Evolutionary conservation across 2,113 vertebrate genomes (phyloP).

Genomic region (Zapus hudsonius): DNA sequence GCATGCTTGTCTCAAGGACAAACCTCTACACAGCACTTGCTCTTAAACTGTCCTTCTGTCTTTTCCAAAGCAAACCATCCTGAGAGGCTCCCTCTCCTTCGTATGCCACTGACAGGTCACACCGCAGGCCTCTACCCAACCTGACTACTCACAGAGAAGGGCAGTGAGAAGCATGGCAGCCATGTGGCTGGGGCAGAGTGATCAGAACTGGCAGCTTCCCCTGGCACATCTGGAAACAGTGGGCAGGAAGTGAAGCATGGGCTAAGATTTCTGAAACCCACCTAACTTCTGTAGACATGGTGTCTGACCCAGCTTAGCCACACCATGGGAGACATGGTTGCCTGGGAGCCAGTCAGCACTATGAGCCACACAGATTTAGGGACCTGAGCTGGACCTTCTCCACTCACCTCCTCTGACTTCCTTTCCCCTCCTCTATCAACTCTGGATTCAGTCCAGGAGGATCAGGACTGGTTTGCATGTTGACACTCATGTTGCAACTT

Average conservation of each 20-base stretch:
- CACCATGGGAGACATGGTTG: not conserved
- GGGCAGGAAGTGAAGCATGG: not conserved
- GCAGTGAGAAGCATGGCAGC: not conserved
- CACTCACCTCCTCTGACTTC: not conserved
- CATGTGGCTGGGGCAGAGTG: not conserved
- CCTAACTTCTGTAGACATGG: not conserved
- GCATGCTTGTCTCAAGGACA: not conserved
- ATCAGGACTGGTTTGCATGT: not conserved
- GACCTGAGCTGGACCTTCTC: too few species aligned
- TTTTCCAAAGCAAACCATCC: not conserved
- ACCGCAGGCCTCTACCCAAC: not conserved
- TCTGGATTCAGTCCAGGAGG: not conserved
- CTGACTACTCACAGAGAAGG: too few species aligned
- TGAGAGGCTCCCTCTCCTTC: not conserved
- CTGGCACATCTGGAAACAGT: not conserved
- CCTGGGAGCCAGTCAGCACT: not conserved
- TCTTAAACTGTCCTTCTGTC: not conserved
- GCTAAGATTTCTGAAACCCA: not conserved
- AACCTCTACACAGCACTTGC: not conserved
- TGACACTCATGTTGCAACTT: not conserved
- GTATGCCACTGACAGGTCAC: fast-evolving
- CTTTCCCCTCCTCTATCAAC: not conserved
- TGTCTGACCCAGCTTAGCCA: too few species aligned
- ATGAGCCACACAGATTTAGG: not conserved
- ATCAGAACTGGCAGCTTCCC: not conserved